These are phyloP conservation scores for Schizopygopsis pylzovi DNA, from an alignment of 2,797 vertebrate species.

Conservation along the genomic window DNA sequence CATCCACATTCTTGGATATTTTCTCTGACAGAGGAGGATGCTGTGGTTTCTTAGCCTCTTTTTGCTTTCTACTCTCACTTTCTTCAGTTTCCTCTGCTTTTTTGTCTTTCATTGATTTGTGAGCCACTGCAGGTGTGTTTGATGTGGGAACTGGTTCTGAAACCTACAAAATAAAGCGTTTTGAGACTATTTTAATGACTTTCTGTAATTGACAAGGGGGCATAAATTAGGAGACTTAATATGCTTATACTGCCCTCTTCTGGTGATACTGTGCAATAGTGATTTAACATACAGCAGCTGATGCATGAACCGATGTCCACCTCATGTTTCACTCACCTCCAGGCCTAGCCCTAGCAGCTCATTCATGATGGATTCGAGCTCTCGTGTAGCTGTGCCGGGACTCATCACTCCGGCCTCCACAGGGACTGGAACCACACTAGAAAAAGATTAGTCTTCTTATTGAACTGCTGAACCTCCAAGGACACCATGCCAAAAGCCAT, in stretches of 20 bases:
- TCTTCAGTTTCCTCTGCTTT: conserved; percentile 27
- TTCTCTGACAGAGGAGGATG: conserved; percentile 43
- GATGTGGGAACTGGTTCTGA: conserved; percentile 27
- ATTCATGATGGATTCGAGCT: conserved; percentile 78
- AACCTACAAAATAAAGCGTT: conserved; percentile 29
- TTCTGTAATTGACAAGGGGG: background rate
- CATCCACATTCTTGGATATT: conserved; percentile 61
- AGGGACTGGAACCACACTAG: conserved; percentile 71
- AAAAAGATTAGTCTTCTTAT: background rate
- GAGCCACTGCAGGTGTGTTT: conserved; percentile 21
- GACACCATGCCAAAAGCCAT: background rate
- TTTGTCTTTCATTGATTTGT: conserved; percentile 24
- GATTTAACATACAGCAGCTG: background rate
- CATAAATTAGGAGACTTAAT: background rate
- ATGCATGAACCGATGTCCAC: background rate
- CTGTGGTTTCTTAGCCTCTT: background rate
- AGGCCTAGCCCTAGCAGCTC: conserved; percentile 71
- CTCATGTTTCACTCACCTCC: conserved; percentile 65
- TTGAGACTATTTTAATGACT: background rate
- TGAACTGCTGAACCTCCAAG: conserved; percentile 37
- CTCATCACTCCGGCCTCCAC: conserved; percentile 58
- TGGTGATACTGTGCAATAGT: conserved; percentile 58
- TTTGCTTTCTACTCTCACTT: background rate
- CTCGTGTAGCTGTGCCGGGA: conserved; percentile 69
- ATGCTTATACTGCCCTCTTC: conserved; percentile 72